Evolutionary conservation across 1,140 invertebrate genomes (phyloP).

Genomic region (Dendroctonus valens): DNA sequence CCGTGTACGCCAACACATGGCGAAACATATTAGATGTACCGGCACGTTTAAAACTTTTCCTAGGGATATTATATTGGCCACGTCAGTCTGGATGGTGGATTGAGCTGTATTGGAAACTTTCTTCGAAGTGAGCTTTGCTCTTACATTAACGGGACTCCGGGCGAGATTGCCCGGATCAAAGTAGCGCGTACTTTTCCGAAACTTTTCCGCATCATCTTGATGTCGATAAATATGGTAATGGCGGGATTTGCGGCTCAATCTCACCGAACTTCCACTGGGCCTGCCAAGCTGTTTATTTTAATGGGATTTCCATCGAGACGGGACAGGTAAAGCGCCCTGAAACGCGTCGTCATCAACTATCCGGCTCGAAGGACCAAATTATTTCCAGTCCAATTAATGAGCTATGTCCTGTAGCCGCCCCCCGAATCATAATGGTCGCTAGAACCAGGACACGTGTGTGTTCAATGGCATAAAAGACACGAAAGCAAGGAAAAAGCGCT

Average conservation of each 20-base stretch:
- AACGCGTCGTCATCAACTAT: too few relatives aligned
- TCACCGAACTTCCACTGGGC: background rate
- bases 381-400: too few relatives aligned
- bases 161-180: constrained; percentile 42
- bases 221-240: constrained; percentile 47
- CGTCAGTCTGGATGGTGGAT: constrained; percentile 23
- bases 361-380: too few relatives aligned
- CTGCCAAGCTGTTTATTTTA: constrained; percentile 29
- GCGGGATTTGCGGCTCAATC: constrained; percentile 25
- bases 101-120: constrained; percentile 43
- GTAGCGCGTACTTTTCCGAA: constrained; percentile 28
- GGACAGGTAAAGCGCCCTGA: constrained; percentile 12
- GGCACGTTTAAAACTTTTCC: constrained; percentile 37
- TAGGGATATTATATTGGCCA: constrained; percentile 36
- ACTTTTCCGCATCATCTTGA: constrained; percentile 36
- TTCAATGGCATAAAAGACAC: too few relatives aligned
- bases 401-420: too few relatives aligned
- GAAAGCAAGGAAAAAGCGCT: too few relatives aligned
- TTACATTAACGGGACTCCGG: constrained; percentile 41
- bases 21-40: constrained; percentile 38
- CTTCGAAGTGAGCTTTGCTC: constrained; percentile 31
- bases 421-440: too few relatives aligned
- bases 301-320: constrained; percentile 18
- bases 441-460: too few relatives aligned
- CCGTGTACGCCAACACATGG: constrained; percentile 24